Percentiles rank a stretch among this genome's conserved stretches.
Conservation (phyloP, 2,888 invertebrate species). For the Craniophora ligustri region DNA sequence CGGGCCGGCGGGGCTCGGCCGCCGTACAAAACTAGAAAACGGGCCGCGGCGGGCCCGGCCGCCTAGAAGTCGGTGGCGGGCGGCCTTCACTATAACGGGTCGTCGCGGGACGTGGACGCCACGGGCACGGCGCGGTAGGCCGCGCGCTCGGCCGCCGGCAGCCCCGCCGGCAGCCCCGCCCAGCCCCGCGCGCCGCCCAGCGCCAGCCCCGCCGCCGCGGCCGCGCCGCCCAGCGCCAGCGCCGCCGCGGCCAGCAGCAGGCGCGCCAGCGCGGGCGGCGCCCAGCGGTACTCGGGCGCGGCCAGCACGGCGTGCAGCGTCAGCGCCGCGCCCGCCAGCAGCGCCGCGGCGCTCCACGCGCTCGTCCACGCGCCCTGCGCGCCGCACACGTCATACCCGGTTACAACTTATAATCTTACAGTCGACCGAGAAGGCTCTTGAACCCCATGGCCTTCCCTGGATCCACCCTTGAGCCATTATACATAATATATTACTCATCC, state of each 20-base stretch:
- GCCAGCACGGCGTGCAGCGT: conserved; percentile 59
- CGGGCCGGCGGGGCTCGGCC: conserved; percentile 25
- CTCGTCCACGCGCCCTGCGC: conserved; percentile 41
- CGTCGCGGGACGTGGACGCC: conserved; percentile 64
- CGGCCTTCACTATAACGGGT: conserved; percentile 79
- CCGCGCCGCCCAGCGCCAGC: conserved; percentile 38
- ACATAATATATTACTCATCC: no score
- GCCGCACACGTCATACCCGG: neutral
- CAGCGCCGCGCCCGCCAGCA: conserved; percentile 57
- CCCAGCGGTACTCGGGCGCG: conserved; percentile 50
- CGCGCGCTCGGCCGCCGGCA: conserved; percentile 64
- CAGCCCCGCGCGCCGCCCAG: conserved; percentile 51
- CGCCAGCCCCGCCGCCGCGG: conserved; percentile 27
- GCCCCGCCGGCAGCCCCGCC: conserved; percentile 46
- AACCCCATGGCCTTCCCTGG: no score
- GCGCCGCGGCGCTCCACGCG: conserved; percentile 37
- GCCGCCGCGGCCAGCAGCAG: conserved; percentile 53
- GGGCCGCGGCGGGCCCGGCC: conserved; percentile 31
- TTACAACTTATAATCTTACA: no score
- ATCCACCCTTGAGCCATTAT: no score
- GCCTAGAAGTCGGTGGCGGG: conserved; percentile 62
- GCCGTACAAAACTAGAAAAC: conserved; percentile 56
- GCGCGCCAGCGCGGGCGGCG: conserved; percentile 24
- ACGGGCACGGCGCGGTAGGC: conserved; percentile 15
- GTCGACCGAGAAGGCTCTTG: no score